These are phyloP conservation scores for Speoplatyrhinus poulsoni DNA, from an alignment of 2,113 vertebrate genomes.

Conservation along the genomic window DNA sequence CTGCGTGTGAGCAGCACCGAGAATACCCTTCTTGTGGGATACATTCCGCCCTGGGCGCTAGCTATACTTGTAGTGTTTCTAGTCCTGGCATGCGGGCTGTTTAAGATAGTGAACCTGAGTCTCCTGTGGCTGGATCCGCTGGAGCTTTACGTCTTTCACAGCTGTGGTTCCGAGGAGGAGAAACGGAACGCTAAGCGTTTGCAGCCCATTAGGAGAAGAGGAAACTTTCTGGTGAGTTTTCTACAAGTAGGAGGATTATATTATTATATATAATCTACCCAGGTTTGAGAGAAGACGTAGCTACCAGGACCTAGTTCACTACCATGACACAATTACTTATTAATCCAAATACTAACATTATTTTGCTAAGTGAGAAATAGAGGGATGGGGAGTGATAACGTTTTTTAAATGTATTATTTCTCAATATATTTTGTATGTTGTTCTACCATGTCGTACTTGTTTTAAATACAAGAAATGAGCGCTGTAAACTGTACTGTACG, in stretches of 20 bases:
- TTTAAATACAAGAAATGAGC: no score
- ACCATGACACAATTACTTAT: no score
- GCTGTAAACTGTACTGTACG: no score
- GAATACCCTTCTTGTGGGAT: slow-evolving; percentile 24
- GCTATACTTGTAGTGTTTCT: slow-evolving; percentile 74
- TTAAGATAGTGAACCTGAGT: slow-evolving; percentile 82
- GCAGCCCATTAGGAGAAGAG: slow-evolving; percentile 82
- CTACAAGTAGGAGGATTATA: not conserved
- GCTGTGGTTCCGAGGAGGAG: slow-evolving; percentile 86
- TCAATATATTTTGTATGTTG: no score
- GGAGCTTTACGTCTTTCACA: slow-evolving; percentile 86
- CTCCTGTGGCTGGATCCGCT: slow-evolving; percentile 82
- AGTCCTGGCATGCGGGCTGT: slow-evolving; percentile 73
- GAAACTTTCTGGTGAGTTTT: slow-evolving; percentile 77
- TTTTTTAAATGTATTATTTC: no score
- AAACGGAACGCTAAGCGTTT: slow-evolving; percentile 81
- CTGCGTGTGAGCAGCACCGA: slow-evolving; percentile 58
- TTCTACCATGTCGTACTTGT: no score
- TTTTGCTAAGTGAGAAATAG: no score
- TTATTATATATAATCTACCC: no score
- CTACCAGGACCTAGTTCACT: no score
- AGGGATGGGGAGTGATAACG: no score
- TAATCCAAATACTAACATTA: no score
- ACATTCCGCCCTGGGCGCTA: slow-evolving; percentile 77
- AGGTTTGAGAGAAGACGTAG: no score